Percentiles rank a stretch among this genome's conserved stretches.
These are phyloP conservation scores for Platycheirus rosarum DNA, from an alignment of 2,888 invertebrate genomes.

Conservation along the genomic window DNA sequence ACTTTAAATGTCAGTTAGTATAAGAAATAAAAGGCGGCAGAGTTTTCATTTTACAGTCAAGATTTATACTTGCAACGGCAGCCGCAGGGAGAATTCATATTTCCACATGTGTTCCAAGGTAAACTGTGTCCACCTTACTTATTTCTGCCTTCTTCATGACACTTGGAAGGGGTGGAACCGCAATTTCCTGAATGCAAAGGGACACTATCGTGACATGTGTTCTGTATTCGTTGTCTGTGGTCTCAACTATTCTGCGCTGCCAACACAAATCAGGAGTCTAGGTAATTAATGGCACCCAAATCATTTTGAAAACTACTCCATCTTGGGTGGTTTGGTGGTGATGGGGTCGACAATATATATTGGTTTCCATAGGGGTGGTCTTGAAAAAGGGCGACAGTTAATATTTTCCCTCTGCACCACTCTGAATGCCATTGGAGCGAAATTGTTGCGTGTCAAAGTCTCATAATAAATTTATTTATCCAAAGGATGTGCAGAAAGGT, in stretches of 20 bases:
- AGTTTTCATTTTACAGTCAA: constrained; percentile 20
- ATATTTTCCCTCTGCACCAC: constrained; percentile 21
- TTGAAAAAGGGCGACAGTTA: constrained; percentile 67
- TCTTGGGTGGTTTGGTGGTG: not conserved
- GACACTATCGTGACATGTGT: constrained; percentile 69
- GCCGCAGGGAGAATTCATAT: constrained; percentile 51
- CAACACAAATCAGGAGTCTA: constrained; percentile 55
- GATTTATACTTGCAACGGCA: constrained; percentile 53
- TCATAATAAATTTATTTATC: constrained; percentile 71
- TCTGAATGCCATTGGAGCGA: constrained; percentile 53
- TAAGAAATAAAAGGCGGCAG: constrained; percentile 52
- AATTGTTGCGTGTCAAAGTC: constrained; percentile 73
- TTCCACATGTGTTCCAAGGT: constrained; percentile 22
- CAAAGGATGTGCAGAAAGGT: constrained; percentile 72
- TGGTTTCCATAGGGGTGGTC: constrained; percentile 28
- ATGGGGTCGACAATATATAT: not conserved
- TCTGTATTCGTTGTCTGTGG: not conserved
- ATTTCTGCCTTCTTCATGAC: not conserved
- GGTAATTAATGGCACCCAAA: constrained; percentile 69
- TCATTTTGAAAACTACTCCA: constrained; percentile 69
- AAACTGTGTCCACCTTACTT: constrained; percentile 45
- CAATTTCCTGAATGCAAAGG: constrained; percentile 39
- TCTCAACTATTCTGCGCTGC: constrained; percentile 8
- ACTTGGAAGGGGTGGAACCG: constrained; percentile 44
- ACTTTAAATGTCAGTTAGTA: constrained; percentile 69